Base-by-base conservation (phyloP, 2,113 vertebrate genomes). In the Larimichthys polyactis region DNA sequence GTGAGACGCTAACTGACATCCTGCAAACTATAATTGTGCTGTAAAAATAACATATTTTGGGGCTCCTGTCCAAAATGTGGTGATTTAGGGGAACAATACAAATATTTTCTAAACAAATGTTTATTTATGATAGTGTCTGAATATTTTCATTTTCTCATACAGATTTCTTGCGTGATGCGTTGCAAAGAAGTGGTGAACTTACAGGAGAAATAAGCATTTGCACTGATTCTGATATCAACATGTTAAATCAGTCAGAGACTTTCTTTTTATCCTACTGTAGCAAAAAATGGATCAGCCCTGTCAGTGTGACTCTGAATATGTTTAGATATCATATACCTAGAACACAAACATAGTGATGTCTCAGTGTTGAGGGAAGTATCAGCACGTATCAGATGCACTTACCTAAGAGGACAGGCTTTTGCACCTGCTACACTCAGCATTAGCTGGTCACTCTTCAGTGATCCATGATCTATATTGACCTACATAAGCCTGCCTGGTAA, bases 1-100 rank as follows among this genome's bases (percentile, higher is more conserved):
- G 92, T 86, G 71, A 97, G 89, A 90, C 2, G 27, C 7, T 43
- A 14, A 8, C 36, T 7, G 36, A 36, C 36, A 36, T 36, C 20
- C 40, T 62, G 20, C 16, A 44, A 19, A 11, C 1, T 19, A 27
- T 36, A 36, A 36, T 32, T 51, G 57, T n/a, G 24, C 19, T 58
- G 3, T 4, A 46, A 24, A 44, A 64, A 32, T 29, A 11, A 29
- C 5, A 64, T 3, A 58, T 66, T 19, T 59, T 9, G 0, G 12
- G 24, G 11, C 20, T 46, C 5, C 8, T 24, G 4, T 64, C 32
- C 32, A 64, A 43, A 58, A 36, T 59, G 9, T 64, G 48, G 36
- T 1, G 6, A 36, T 36, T 8, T 36, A 36, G 36, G 36, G 7
- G 36, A 8, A 8, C 36, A 36, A 36, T 32, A 32, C 32, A 36